Evolutionary conservation across 2,113 vertebrate species (phyloP).

Genomic region (Oryzias melastigma): DNA sequence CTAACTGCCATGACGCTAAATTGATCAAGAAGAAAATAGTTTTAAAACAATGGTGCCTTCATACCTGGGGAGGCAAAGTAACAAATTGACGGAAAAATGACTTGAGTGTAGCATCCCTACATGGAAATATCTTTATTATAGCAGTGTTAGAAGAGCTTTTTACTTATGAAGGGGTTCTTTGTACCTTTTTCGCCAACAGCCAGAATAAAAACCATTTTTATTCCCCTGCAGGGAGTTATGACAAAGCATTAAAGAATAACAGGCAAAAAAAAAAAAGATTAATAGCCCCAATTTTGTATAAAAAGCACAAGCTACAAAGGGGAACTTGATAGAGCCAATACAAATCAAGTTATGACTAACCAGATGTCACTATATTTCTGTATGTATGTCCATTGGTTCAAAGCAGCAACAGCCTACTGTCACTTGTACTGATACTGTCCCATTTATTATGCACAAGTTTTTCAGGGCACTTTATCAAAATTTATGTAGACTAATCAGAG

Average conservation of each 20-base stretch:
- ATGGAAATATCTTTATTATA: constrained; percentile 60
- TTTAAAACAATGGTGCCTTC: constrained; percentile 63
- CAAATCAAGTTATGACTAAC: constrained; percentile 26
- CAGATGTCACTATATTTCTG: constrained; percentile 35
- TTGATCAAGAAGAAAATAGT: constrained; percentile 38
- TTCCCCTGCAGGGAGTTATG: no score
- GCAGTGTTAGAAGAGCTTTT: constrained; percentile 61
- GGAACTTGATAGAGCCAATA: constrained; percentile 41
- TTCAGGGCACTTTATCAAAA: constrained; percentile 73
- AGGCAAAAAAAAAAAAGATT: constrained; percentile 3
- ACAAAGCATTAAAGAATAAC: background rate
- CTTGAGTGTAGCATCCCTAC: constrained; percentile 61
- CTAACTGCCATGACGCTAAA: constrained; percentile 45
- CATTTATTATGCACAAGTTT: constrained; percentile 65
- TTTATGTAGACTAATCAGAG: constrained; percentile 51
- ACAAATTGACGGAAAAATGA: constrained; percentile 43
- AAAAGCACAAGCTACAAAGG: constrained; percentile 59
- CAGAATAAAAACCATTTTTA: no score
- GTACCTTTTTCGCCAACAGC: constrained; percentile 27
- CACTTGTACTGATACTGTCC: constrained; percentile 55
- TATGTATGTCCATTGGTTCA: constrained; percentile 43
- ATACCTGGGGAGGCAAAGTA: constrained; percentile 51
- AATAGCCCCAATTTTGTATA: constrained; percentile 26
- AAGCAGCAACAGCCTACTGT: constrained; percentile 30
- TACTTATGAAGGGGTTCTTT: constrained; percentile 37